Conservation (phyloP, 23 tunicate genomes). For the Diplosoma virens region DNA sequence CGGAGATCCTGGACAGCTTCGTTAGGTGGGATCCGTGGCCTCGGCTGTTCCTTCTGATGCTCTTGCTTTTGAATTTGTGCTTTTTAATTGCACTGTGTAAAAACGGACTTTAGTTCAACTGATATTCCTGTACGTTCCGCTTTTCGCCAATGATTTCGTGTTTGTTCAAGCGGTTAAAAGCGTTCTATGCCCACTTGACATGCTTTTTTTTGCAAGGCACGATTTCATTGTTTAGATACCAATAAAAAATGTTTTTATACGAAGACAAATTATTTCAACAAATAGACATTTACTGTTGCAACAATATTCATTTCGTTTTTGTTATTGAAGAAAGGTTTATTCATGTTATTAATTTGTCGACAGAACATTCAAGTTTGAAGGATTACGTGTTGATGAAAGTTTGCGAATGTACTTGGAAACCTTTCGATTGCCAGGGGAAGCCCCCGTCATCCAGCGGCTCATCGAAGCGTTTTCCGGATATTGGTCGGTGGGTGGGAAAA, state of each 20-base stretch:
- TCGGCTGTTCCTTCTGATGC: neutral
- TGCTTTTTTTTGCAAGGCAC: too few relatives aligned
- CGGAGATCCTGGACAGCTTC: slow-evolving; percentile 81
- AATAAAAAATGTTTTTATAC: too few relatives aligned
- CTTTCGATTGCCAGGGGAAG: slow-evolving; percentile 97
- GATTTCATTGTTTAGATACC: too few relatives aligned
- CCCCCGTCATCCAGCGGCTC: slow-evolving; percentile 92
- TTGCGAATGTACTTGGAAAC: slow-evolving; percentile 80
- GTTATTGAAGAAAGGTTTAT: too few relatives aligned
- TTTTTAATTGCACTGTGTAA: neutral
- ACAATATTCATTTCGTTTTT: too few relatives aligned
- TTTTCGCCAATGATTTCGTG: too few relatives aligned
- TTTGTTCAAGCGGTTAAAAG: too few relatives aligned
- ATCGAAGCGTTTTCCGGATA: slow-evolving; percentile 88
- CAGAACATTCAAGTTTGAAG: slow-evolving; percentile 94
- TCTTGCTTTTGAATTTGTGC: neutral
- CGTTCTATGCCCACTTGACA: too few relatives aligned
- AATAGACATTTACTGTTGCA: too few relatives aligned
- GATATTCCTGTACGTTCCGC: too few relatives aligned
- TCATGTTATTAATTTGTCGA: neutral
- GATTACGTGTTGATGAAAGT: slow-evolving; percentile 88
- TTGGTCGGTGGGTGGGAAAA: slow-evolving; percentile 99
- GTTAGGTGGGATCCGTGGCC: slow-evolving; percentile 51
- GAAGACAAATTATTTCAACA: too few relatives aligned
- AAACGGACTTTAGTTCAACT: too few relatives aligned